Percentiles rank a stretch among this genome's conserved stretches.
These are phyloP conservation scores for Neoascia interrupta DNA, from an alignment of 2,888 invertebrate genomes.

Conservation along the genomic window DNA sequence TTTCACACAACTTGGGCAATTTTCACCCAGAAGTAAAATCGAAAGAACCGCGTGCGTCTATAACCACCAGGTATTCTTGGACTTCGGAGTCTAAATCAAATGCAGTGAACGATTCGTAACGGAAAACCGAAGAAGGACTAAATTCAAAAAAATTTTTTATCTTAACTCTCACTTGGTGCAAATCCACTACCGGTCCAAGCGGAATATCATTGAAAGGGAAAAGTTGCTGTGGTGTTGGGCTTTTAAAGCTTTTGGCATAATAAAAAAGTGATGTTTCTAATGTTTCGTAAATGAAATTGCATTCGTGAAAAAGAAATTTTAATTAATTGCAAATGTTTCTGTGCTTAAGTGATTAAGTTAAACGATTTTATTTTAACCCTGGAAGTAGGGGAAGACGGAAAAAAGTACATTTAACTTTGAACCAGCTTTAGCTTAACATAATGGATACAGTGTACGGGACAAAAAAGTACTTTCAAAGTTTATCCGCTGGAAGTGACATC, in stretches of 20 bases:
- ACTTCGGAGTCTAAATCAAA: constrained; percentile 22
- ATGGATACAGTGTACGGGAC: constrained; percentile 80
- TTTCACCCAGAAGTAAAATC: constrained; percentile 29
- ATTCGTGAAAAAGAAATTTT: not conserved
- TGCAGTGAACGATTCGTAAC: constrained; percentile 25
- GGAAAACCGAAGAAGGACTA: constrained; percentile 45
- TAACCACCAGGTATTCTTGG: constrained; percentile 18
- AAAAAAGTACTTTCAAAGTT: constrained; percentile 79
- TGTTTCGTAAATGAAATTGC: constrained; percentile 18
- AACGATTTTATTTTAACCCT: not conserved
- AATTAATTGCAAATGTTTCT: constrained; percentile 15
- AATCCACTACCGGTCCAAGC: too few relatives aligned
- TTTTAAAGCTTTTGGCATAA: constrained; percentile 2
- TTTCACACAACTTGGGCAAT: constrained; percentile 26
- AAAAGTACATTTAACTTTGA: not conserved
- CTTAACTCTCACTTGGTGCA: constrained; percentile 47
- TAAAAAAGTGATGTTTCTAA: constrained; percentile 17
- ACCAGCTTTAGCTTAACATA: too few relatives aligned
- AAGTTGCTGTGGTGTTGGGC: constrained; percentile 22
- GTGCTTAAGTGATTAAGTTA: not conserved
- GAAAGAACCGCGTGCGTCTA: constrained; percentile 11
- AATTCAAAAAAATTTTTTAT: constrained; percentile 23
- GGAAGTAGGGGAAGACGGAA: not conserved
- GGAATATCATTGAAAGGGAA: constrained; percentile 45
- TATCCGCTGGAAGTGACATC: constrained; percentile 79